Evolutionary conservation across 2,113 vertebrate species (phyloP).

Genomic region (Ictalurus furcatus): DNA sequence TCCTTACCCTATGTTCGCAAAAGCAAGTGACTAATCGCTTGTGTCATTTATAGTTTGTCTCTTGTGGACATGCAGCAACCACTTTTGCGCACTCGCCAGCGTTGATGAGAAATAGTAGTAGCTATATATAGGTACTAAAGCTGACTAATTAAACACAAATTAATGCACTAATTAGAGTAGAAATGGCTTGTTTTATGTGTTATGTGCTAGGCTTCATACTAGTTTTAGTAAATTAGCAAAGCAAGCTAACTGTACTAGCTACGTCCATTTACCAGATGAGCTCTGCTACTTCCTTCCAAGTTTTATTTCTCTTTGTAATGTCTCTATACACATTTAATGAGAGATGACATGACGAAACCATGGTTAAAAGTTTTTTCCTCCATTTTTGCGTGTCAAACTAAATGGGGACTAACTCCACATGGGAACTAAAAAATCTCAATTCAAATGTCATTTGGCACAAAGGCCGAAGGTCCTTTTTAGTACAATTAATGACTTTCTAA

Average conservation of each 20-base stretch:
- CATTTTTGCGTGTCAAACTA: neutral
- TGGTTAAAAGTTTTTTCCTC: neutral
- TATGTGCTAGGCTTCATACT: neutral
- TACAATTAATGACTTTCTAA: too few relatives aligned
- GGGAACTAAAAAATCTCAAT: neutral
- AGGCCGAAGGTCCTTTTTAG: too few relatives aligned
- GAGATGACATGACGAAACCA: neutral
- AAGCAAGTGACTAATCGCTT: neutral
- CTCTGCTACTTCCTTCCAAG: neutral
- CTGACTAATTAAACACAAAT: too few relatives aligned
- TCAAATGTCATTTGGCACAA: neutral
- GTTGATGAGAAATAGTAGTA: neutral
- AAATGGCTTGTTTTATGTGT: neutral
- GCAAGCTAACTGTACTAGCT: neutral
- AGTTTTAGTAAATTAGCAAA: neutral
- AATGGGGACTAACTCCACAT: neutral
- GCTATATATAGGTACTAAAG: too few relatives aligned
- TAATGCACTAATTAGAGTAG: too few relatives aligned
- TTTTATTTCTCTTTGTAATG: neutral
- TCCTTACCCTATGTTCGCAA: neutral
- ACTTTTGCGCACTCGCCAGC: neutral
- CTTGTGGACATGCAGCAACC: neutral
- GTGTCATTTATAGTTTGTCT: neutral
- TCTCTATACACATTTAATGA: neutral
- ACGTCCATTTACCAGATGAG: neutral